Conservation (phyloP, 2,888 invertebrate species). For the Teleogryllus oceanicus region DNA sequence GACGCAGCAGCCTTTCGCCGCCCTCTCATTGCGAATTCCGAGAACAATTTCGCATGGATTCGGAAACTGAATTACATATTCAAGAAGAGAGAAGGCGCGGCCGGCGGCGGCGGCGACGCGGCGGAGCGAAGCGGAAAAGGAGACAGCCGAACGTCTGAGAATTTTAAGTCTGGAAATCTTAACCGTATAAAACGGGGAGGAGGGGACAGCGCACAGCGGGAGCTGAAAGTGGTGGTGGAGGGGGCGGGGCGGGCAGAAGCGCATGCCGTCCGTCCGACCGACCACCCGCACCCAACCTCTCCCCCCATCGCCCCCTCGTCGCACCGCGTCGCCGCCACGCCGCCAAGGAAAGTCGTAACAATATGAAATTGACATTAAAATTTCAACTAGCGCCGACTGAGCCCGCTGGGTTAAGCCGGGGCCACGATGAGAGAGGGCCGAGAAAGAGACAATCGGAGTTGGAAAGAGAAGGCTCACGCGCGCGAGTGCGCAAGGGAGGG, state of each 20-base stretch:
- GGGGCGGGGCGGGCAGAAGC: background rate
- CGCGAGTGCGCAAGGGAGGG: too few species aligned
- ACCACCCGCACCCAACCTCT: background rate
- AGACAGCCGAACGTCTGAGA: slow-evolving; percentile 18
- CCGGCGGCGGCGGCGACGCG: background rate
- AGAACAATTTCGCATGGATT: slow-evolving; percentile 6
- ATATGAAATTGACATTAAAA: slow-evolving; percentile 18
- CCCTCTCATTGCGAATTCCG: background rate
- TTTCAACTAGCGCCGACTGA: slow-evolving; percentile 9
- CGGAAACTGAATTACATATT: slow-evolving; percentile 18
- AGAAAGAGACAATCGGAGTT: background rate
- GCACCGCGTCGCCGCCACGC: background rate
- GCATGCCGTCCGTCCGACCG: background rate
- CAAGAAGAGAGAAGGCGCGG: background rate
- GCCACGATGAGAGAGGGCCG: background rate
- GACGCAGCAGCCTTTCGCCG: background rate
- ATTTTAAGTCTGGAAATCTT: slow-evolving; percentile 18
- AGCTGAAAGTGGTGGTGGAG: background rate
- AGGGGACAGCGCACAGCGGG: background rate
- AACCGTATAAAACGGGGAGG: background rate
- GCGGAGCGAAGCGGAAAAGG: background rate
- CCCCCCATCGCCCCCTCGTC: background rate
- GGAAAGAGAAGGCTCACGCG: too few species aligned
- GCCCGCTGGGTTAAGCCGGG: background rate
- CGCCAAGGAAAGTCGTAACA: slow-evolving; percentile 3